Conservation (phyloP, 92 coral and sea anemone species). For the Muricea muricata region DNA sequence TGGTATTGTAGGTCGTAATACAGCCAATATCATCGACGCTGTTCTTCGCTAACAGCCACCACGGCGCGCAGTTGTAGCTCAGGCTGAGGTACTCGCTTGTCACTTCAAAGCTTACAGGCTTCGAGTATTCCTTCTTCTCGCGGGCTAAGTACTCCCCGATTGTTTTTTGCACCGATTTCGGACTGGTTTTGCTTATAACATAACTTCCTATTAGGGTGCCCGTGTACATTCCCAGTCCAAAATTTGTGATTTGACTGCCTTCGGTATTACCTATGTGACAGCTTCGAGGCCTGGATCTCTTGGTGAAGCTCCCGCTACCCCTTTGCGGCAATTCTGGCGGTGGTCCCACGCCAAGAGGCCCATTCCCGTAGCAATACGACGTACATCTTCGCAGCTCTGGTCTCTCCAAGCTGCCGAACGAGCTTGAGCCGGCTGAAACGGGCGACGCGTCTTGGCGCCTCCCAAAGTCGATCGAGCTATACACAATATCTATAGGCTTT, state of each 20-base stretch:
- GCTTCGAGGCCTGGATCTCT: conserved; percentile 72
- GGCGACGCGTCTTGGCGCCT: conserved; percentile 17
- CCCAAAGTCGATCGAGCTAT: conserved; percentile 82
- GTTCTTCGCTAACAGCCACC: conserved; percentile 84
- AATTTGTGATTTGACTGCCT: not conserved
- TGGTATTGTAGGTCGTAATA: conserved; percentile 71
- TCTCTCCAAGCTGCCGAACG: conserved; percentile 34
- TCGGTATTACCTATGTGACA: conserved; percentile 44
- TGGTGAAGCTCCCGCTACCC: not conserved
- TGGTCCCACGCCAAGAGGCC: not conserved
- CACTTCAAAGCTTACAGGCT: conserved; percentile 86
- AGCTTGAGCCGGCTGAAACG: conserved; percentile 22
- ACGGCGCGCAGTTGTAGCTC: conserved; percentile 89
- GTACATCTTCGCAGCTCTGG: not conserved
- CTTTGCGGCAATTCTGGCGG: conserved; percentile 44
- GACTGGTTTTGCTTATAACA: conserved; percentile 78
- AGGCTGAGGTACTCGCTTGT: conserved; percentile 79
- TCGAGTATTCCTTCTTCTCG: conserved; percentile 63
- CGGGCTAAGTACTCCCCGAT: conserved; percentile 74
- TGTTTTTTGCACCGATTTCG: conserved; percentile 74
- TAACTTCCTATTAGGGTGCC: conserved; percentile 75
- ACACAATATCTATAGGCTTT: conserved; percentile 90
- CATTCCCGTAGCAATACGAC: not conserved
- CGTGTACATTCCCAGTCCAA: conserved; percentile 76
- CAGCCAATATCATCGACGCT: conserved; percentile 82